Percentiles rank a stretch among this genome's conserved stretches.
phyloP scores from a whole-genome alignment of 2,797 vertebrate genomes.

The Eupleurogrammus muticus region DNA sequence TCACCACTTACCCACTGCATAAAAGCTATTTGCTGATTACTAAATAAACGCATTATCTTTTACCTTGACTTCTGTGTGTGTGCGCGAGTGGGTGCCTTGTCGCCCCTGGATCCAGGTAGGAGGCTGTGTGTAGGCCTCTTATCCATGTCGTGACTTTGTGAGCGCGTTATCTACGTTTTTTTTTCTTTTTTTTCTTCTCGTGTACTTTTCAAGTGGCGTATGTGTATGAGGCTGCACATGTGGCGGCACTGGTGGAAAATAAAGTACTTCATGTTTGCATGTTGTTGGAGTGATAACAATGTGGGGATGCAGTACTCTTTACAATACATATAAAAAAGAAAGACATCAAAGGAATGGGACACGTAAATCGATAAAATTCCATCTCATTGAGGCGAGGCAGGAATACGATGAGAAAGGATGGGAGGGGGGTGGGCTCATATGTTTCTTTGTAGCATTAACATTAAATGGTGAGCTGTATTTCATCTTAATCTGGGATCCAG shows the following conservation, averaged over 20 bases:
- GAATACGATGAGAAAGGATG: slow-evolving; percentile 39
- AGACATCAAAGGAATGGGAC: slow-evolving; percentile 62
- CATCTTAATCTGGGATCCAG: slow-evolving; percentile 58
- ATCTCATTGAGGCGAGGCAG: slow-evolving; percentile 33
- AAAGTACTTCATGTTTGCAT: slow-evolving; percentile 49
- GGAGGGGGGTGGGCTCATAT: slow-evolving; percentile 28
- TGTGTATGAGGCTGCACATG: slow-evolving; percentile 44
- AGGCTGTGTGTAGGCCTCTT: slow-evolving; percentile 52
- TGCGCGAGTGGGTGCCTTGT: slow-evolving; percentile 25
- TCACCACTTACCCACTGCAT: slow-evolving; percentile 84
- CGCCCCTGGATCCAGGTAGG: slow-evolving; percentile 48
- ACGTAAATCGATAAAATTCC: slow-evolving; percentile 46
- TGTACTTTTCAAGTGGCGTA: slow-evolving; percentile 54
- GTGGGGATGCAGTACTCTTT: slow-evolving; percentile 34
- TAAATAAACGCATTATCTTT: slow-evolving; percentile 89
- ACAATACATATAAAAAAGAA: slow-evolving; percentile 45
- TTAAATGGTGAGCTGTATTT: slow-evolving; percentile 51
- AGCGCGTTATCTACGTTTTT: slow-evolving; percentile 65
- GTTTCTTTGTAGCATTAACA: slow-evolving; percentile 57
- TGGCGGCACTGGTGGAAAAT: slow-evolving; percentile 40
- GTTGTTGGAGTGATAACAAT: slow-evolving; percentile 31
- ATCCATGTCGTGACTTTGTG: slow-evolving; percentile 67
- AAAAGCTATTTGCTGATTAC: slow-evolving; percentile 91
- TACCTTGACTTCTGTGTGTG: slow-evolving; percentile 79
- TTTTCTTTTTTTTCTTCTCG: slow-evolving; percentile 31